Conservation (phyloP, 1,140 invertebrate genomes). For the Patella vulgata region DNA sequence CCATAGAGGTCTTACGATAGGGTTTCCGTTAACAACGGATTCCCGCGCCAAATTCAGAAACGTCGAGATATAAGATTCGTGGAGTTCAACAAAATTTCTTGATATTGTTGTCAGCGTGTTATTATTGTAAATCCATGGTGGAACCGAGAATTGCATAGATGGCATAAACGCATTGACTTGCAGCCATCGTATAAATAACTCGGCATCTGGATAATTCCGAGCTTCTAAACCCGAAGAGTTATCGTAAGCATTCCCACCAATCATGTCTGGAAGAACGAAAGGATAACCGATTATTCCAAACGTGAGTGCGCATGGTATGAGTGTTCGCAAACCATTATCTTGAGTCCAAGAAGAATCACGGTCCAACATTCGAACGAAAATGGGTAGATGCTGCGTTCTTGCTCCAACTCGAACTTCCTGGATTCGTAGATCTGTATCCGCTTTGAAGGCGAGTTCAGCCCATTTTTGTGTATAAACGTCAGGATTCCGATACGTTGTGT, state of each 20-base stretch:
- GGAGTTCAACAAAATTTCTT: conserved; percentile 75
- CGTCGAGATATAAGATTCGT: conserved; percentile 71
- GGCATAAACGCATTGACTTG: conserved; percentile 88
- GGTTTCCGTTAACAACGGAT: conserved; percentile 70
- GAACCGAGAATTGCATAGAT: conserved; percentile 84
- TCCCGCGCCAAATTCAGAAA: conserved; percentile 77
- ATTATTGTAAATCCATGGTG: conserved; percentile 88
- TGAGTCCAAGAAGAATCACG: conserved; percentile 83
- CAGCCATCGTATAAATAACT: conserved; percentile 89
- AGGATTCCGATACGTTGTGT: conserved; percentile 40
- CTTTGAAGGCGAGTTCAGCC: conserved; percentile 25
- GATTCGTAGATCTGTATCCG: conserved; percentile 15
- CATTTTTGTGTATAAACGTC: conserved; percentile 27
- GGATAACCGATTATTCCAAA: conserved; percentile 87
- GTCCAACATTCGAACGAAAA: conserved; percentile 88
- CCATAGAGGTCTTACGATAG: conserved; percentile 85
- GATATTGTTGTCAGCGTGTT: conserved; percentile 74
- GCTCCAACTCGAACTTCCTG: conserved; percentile 78
- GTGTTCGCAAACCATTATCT: conserved; percentile 81
- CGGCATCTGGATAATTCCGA: conserved; percentile 72
- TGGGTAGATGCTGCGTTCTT: conserved; percentile 78
- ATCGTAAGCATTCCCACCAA: conserved; percentile 84
- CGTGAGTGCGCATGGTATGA: conserved; percentile 82
- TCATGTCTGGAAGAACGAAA: conserved; percentile 89
- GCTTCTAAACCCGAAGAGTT: conserved; percentile 57